These are phyloP conservation scores for Deroplatys truncata DNA, from an alignment of 2,888 invertebrate genomes.

Conservation along the genomic window DNA sequence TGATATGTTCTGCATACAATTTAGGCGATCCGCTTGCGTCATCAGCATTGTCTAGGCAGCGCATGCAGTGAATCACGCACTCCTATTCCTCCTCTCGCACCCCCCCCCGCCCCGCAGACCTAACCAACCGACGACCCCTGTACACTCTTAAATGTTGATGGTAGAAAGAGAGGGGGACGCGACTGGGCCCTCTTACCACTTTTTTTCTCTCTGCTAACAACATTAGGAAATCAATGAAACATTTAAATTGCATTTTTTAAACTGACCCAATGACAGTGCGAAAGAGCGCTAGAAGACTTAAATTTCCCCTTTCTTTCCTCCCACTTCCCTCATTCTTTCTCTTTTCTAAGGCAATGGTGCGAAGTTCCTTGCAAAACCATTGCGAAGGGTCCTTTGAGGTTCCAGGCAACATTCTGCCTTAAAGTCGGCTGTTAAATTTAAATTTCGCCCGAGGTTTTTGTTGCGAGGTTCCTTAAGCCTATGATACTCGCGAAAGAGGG, in stretches of 20 bases:
- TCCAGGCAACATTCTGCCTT: neutral
- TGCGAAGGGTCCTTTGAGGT: neutral
- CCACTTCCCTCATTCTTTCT: too few relatives aligned
- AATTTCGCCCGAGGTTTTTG: neutral
- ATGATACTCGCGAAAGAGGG: neutral
- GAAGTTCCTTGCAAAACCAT: neutral
- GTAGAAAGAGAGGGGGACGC: neutral
- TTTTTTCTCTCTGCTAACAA: slow-evolving; percentile 10
- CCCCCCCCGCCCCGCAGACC: neutral
- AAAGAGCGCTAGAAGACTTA: neutral
- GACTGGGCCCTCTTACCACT: neutral
- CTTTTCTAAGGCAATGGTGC: neutral
- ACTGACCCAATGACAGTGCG: neutral
- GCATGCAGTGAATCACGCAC: slow-evolving; percentile 27
- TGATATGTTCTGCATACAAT: slow-evolving; percentile 36
- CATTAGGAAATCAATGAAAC: slow-evolving; percentile 26
- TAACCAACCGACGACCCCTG: slow-evolving; percentile 1
- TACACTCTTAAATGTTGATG: slow-evolving; percentile 1
- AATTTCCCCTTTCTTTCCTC: neutral
- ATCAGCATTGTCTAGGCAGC: slow-evolving; percentile 32
- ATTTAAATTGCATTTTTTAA: slow-evolving; percentile 25
- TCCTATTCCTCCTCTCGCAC: neutral
- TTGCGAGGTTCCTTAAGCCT: neutral
- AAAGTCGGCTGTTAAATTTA: slow-evolving; percentile 6
- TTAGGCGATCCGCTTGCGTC: slow-evolving; percentile 33